A percentile compares a stretch with the other conserved stretches of the same genome.
These are phyloP conservation scores for Elaphurus davidianus DNA, from an alignment of 2,113 vertebrate species.

Conservation along the genomic window DNA sequence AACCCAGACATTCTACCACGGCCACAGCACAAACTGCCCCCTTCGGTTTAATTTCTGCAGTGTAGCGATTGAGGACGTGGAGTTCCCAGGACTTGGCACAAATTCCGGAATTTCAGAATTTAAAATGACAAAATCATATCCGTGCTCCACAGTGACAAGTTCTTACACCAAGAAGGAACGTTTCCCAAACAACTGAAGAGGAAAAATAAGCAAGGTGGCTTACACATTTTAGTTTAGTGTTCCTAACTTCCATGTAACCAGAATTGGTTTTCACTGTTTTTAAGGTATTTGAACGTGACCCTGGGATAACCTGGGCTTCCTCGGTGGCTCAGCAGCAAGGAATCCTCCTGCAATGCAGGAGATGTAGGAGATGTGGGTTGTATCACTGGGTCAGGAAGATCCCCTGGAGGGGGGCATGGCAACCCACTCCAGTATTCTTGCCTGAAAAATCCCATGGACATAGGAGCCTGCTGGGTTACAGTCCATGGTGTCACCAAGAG, in stretches of 20 bases:
- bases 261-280: not conserved
- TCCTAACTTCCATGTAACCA: not conserved
- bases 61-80: not conserved
- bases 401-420: not conserved
- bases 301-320: not conserved
- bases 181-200: not conserved
- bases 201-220: not conserved
- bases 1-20: not conserved
- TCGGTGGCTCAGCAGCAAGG: not conserved
- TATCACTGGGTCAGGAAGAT: not conserved
- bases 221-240: not conserved
- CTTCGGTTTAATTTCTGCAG: not conserved
- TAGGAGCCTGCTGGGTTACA: not conserved
- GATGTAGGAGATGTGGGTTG: not conserved
- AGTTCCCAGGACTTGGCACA: not conserved
- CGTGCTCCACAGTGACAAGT: not conserved
- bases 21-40: not conserved
- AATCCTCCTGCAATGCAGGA: not conserved
- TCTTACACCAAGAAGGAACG: slow-evolving; percentile 4
- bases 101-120: slow-evolving; percentile 50
- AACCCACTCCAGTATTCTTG: not conserved
- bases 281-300: not conserved
- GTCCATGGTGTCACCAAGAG: not conserved
- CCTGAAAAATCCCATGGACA: not conserved
- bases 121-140: not conserved